Percentiles rank a stretch among this genome's conserved stretches.
Conservation (phyloP, 2,888 invertebrate species). For the Platynereis dumerilii region DNA sequence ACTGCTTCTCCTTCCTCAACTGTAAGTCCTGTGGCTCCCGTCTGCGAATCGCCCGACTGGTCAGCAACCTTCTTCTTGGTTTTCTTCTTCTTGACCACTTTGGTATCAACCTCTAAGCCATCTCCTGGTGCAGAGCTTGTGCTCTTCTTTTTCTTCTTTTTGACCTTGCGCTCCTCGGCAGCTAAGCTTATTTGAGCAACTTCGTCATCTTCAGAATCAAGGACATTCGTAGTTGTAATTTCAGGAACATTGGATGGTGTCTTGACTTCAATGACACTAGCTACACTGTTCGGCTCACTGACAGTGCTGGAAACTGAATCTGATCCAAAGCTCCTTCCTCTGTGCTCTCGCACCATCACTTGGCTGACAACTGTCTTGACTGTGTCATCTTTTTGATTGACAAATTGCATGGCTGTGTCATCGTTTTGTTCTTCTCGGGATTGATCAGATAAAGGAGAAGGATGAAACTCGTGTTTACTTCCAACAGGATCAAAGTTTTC, state of each 20-base stretch:
- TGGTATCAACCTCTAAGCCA: background rate
- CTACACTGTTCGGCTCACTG: background rate
- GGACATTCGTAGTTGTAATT: background rate
- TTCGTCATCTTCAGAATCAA: slow-evolving; percentile 22
- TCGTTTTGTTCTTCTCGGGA: no score
- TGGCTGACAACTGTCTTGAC: no score
- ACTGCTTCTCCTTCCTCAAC: no score
- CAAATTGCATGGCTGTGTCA: no score
- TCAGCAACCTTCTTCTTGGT: slow-evolving; percentile 3
- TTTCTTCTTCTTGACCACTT: slow-evolving; percentile 1
- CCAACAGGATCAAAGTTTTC: no score
- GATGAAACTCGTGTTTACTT: no score
- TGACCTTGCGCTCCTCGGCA: slow-evolving; percentile 17
- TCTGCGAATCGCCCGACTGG: background rate
- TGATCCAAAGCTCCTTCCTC: no score
- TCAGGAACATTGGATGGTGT: background rate
- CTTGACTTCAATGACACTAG: slow-evolving; percentile 4
- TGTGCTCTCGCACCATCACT: no score
- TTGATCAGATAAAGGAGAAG: no score
- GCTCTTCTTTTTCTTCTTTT: slow-evolving; percentile 20
- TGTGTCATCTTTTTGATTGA: no score
- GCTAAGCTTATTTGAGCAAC: slow-evolving; percentile 26
- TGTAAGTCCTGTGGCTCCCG: background rate
- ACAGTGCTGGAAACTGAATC: background rate
- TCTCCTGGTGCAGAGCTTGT: background rate